Base-by-base conservation (phyloP, 2,888 invertebrate species). In the Tipula vernalis region DNA sequence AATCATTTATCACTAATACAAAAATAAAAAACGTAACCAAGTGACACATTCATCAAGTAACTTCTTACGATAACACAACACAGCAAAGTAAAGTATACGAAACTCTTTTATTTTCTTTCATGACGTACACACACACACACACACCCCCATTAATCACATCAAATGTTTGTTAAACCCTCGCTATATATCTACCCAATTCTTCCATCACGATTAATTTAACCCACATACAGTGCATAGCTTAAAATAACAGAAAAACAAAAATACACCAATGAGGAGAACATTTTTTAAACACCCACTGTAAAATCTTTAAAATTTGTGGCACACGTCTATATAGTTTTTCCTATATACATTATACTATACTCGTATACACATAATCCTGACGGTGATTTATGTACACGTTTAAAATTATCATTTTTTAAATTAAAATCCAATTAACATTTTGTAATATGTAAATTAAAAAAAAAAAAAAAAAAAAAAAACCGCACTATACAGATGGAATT, bases 81-180 rank as follows among this genome's bases (percentile, higher is more conserved):
- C 51, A 57, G 5, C 51, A 15, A 6, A 39, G 39, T 39, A 39
- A 6, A 39, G 51, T 57, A 57, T n/a, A 39, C 51, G 15, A n/a
- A 51, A 51, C n/a, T 51, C 51, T 51, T 71, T 28, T 71, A 28
- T 71, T 71, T 71, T 28, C 71, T 71, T 71, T 71, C 28, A 71
- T 71, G 71, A 18, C 28, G 10, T 28, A 28, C 28, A 71, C 71
- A 18, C 15, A 12, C 13, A 51, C 47, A 51, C n/a, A 51, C 57
- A n/a, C n/a, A n/a, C 71, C 10, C 71, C 71, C 71, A 71, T 71
- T 71, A 71, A 71, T 71, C 71, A 71, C 71, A 71, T 71, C 8
- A 71, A 71, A 71, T 71, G 71, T 71, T 71, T 71, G 71, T 71
- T 71, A 71, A 71, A 71, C 71, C 71, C 71, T 71, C 71, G 71